Evolutionary conservation across 2,888 invertebrate genomes (phyloP).

Genomic region (Lottia scabra): DNA sequence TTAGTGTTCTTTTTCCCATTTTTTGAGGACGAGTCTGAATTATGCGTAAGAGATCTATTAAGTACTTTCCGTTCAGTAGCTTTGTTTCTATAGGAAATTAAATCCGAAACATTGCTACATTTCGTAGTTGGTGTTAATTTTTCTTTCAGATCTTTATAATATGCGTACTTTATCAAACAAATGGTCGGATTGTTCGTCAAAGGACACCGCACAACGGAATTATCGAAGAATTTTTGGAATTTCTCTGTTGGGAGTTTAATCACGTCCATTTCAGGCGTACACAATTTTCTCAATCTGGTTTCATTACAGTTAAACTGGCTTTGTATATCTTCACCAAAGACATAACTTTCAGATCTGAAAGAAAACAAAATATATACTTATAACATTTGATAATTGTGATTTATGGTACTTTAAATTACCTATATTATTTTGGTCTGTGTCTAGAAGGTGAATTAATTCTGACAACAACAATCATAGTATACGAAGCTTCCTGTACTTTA

Average conservation of each 20-base stretch:
- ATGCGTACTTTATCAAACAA: not conserved
- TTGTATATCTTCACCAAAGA: not conserved
- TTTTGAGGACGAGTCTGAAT: too few species aligned
- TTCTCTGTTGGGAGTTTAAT: not conserved
- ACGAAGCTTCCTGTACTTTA: too few species aligned
- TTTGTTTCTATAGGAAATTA: not conserved
- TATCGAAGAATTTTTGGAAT: not conserved
- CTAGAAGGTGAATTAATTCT: too few species aligned
- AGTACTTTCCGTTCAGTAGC: not conserved
- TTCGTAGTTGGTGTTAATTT: not conserved
- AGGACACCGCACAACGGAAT: not conserved
- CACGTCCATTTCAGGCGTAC: not conserved
- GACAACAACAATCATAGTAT: too few species aligned
- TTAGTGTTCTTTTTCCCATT: too few species aligned
- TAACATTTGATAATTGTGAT: too few species aligned
- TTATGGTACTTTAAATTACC: too few species aligned
- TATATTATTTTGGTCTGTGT: too few species aligned
- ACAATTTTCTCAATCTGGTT: not conserved
- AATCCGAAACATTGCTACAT: not conserved
- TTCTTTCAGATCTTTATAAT: not conserved
- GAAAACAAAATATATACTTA: too few species aligned
- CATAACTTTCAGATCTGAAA: constrained; percentile 4
- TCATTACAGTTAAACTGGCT: not conserved
- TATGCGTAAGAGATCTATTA: too few species aligned
- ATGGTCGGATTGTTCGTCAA: not conserved